A percentile compares a stretch with the other conserved stretches of the same genome.
Conservation (phyloP, 2,888 invertebrate species). For the Limenitis camilla region DNA sequence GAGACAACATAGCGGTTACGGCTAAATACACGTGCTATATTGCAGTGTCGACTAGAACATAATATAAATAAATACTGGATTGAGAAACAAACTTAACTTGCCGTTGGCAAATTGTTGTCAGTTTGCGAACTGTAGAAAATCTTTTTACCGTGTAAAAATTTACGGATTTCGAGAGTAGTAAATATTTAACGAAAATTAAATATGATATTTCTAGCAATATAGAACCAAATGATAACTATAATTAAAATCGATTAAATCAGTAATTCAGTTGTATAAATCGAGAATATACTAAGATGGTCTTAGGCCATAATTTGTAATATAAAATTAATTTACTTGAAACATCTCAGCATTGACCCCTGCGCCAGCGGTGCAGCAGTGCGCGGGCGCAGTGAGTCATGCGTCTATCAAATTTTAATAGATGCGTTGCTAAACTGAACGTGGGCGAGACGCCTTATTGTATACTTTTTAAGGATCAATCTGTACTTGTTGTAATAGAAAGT, state of each 20-base stretch:
- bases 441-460: slow-evolving; percentile 26
- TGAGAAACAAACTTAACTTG: too few species aligned
- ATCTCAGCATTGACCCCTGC: slow-evolving; percentile 24
- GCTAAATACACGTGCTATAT: too few species aligned
- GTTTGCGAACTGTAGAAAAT: too few species aligned
- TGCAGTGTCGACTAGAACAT: too few species aligned
- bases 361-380: slow-evolving; percentile 11
- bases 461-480: slow-evolving; percentile 1
- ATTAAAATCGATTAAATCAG: background rate
- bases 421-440: slow-evolving; percentile 51
- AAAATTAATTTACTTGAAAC: slow-evolving; percentile 13
- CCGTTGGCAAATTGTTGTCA: too few species aligned
- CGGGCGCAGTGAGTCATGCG: slow-evolving; percentile 33
- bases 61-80: too few species aligned
- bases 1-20: too few species aligned
- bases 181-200: too few species aligned
- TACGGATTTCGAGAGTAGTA: too few species aligned
- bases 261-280: background rate
- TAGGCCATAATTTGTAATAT: slow-evolving; percentile 8
- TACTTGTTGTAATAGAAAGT: slow-evolving; percentile 1
- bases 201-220: too few species aligned
- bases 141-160: too few species aligned
- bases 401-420: slow-evolving; percentile 59
- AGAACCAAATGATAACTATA: too few species aligned
- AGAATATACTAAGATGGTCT: background rate